phyloP scores from a whole-genome alignment of 1,140 invertebrate species.

The Bradysia coprophila region DNA sequence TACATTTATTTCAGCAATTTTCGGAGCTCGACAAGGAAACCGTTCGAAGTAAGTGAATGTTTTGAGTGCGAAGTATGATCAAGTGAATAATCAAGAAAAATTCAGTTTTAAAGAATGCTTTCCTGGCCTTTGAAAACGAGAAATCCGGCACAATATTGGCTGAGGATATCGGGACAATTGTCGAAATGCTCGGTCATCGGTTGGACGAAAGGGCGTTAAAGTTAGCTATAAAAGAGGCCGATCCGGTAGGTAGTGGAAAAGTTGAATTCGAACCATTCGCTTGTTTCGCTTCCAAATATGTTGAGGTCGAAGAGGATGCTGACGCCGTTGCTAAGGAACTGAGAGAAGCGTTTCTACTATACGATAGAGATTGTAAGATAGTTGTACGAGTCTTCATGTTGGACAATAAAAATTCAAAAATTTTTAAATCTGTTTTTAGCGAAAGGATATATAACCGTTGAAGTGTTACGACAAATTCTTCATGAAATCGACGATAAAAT shows the following conservation, averaged over 20 bases:
- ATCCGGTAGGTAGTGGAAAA: slow-evolving; percentile 36
- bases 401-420: too few relatives aligned
- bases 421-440: slow-evolving; percentile 26
- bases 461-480: slow-evolving; percentile 50
- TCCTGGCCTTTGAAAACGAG: slow-evolving; percentile 66
- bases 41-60: slow-evolving; percentile 1
- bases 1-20: too few relatives aligned
- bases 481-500: slow-evolving; percentile 56
- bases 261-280: slow-evolving; percentile 37
- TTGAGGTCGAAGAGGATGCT: slow-evolving; percentile 47
- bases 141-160: slow-evolving; percentile 52
- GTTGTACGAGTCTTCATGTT: not conserved
- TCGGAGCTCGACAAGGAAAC: not conserved
- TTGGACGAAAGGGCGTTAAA: slow-evolving; percentile 44
- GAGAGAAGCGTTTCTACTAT: slow-evolving; percentile 62
- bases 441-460: slow-evolving; percentile 58
- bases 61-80: not conserved
- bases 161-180: slow-evolving; percentile 52
- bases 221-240: slow-evolving; percentile 44
- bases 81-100: not conserved
- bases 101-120: slow-evolving; percentile 53
- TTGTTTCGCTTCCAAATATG: slow-evolving; percentile 33
- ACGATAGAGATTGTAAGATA: slow-evolving; percentile 48
- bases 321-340: slow-evolving; percentile 52
- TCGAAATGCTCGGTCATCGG: slow-evolving; percentile 58